Evolutionary conservation across 2,797 vertebrate species (phyloP), one percentile per base, ranked within the genome.

Genomic region (Neostethus bicornis): DNA sequence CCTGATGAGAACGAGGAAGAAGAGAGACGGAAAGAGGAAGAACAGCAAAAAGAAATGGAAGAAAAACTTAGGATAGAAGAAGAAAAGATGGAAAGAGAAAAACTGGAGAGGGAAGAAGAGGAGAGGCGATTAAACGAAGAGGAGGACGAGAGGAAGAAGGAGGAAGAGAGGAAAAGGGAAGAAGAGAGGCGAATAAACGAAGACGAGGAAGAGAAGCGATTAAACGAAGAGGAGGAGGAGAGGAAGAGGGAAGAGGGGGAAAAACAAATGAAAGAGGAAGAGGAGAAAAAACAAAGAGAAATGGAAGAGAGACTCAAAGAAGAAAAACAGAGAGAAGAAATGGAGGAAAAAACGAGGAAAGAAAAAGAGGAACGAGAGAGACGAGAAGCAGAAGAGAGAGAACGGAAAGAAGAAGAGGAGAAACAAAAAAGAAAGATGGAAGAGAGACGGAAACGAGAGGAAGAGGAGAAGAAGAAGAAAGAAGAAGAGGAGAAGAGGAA

Each of bases 31-130:
- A 67, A 82, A 52, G 68, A 83, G 21, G 66, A 81, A 13, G 70
- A 25, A 25, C 23, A 64, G 8, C 26, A 77, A 53, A 47, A 66
- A 24, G 66, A 79, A 48, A 55, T 4, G 25, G 67, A 80, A n/a
- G 72, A 82, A 25, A 79, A 77, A 52, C 31, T 21, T 16, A 77
- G 75, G 64, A 58, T 60, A 37, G 65, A 73, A 23, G 70, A 80
- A 20, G 65, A 73, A 34, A 73, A 83, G 55, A 64, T 51, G 20
- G 44, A 58, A 24, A 62, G 46, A 45, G 79, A 84, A 21, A 61
- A 51, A 37, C 54, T 63, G 16, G 47, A 11, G n/a, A 65, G 29
- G 44, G 78, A 76, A 37, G 68, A 61, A 16, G 66, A 70, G 54
- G 64, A 61, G 29, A 74, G 17, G 51, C n/a, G n/a, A n/a, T n/a